phyloP scores from a whole-genome alignment of 2,797 vertebrate species.

The Pangasius sanitwongsei region DNA sequence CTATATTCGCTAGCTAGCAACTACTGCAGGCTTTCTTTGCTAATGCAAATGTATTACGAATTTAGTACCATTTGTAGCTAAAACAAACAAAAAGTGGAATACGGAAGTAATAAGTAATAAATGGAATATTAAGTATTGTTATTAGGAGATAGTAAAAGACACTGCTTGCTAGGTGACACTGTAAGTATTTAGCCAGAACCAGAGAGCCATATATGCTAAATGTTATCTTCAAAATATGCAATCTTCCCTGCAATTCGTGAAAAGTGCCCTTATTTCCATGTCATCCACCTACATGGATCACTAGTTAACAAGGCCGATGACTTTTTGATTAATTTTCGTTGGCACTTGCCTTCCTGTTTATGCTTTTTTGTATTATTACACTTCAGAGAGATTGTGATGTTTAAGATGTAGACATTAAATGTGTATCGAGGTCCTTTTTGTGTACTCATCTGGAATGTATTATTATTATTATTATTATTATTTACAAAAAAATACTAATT shows the following conservation, averaged over 20 bases:
- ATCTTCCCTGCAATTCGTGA: not conserved
- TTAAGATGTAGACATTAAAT: not conserved
- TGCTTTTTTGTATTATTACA: not conserved
- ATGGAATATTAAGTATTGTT: not conserved
- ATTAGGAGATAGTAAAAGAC: not conserved
- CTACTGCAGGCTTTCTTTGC: not conserved
- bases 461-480: too few species aligned
- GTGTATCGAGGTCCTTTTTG: not conserved
- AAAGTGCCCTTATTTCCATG: not conserved
- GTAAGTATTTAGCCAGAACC: not conserved
- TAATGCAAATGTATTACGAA: not conserved
- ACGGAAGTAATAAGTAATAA: not conserved
- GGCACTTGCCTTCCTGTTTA: not conserved
- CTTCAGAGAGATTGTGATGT: not conserved
- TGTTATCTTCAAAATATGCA: not conserved
- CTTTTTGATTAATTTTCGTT: not conserved
- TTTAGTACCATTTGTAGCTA: not conserved
- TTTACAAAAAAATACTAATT: too few species aligned
- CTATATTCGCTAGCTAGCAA: not conserved
- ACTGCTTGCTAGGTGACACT: not conserved
- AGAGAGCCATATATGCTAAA: constrained; percentile 1
- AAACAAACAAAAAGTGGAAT: not conserved
- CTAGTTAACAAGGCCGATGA: not conserved
- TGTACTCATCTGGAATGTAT: not conserved
- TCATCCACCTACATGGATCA: not conserved